Conservation (phyloP, 2,113 vertebrate genomes). For the Chionomys nivalis region DNA sequence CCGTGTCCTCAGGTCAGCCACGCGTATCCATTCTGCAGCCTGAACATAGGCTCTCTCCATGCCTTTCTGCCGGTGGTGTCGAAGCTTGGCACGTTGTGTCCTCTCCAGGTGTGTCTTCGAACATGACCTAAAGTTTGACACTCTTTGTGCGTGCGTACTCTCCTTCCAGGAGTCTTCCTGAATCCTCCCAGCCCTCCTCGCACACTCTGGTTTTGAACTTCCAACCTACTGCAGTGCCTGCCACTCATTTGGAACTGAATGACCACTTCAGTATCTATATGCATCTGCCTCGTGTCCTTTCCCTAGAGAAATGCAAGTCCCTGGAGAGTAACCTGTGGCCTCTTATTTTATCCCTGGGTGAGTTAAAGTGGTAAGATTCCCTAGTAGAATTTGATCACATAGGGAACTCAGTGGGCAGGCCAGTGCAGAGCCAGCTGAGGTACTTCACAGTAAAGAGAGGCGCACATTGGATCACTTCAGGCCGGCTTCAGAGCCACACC, state of each 20-base stretch:
- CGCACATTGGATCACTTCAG: background rate
- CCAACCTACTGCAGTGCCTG: background rate
- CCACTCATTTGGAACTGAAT: background rate
- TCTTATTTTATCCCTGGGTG: background rate
- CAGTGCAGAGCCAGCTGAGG: background rate
- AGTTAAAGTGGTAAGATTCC: background rate
- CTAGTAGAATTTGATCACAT: background rate
- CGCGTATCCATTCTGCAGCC: accelerated
- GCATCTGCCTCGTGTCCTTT: background rate
- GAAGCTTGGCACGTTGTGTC: background rate
- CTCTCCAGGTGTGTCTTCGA: background rate
- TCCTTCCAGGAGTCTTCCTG: constrained; percentile 32
- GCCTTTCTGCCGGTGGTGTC: background rate
- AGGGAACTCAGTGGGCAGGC: background rate
- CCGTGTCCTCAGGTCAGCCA: background rate
- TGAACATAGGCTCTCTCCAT: background rate
- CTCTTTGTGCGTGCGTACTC: background rate
- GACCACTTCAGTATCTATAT: background rate
- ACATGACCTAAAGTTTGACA: background rate
- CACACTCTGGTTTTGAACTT: background rate
- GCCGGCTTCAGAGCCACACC: background rate
- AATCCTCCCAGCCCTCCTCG: background rate
- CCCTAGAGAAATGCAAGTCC: constrained; percentile 28
- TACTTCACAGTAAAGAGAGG: background rate
- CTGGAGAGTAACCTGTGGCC: background rate